A percentile compares a stretch with the other conserved stretches of the same genome.
Conservation (phyloP, 23 tunicate genomes). For the Trididemnum clinides region DNA sequence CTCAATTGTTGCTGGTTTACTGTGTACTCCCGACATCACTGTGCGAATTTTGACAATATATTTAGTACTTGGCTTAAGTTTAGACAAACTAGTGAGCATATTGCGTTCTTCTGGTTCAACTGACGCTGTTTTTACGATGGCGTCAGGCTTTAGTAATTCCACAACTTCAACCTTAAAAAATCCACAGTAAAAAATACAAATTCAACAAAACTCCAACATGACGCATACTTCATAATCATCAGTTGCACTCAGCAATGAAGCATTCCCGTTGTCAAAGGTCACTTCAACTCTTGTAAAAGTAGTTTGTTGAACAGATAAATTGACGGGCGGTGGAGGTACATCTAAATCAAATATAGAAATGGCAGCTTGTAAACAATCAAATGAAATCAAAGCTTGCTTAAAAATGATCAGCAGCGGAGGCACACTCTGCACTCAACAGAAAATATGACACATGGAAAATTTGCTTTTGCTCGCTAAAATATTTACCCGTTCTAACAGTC, state of each 20-base stretch:
- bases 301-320: not conserved
- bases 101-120: not conserved
- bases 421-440: no score
- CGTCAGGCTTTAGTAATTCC: not conserved
- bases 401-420: no score
- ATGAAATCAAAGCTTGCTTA: no score
- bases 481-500: no score
- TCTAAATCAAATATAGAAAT: no score
- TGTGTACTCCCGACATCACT: not conserved
- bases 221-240: not conserved
- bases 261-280: not conserved
- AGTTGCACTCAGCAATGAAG: not conserved
- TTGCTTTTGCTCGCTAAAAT: no score
- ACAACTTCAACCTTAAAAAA: not conserved
- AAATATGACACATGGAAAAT: no score
- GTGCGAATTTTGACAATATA: not conserved
- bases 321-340: conserved; percentile 4
- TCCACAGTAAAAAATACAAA: not conserved
- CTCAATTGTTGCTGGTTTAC: not conserved
- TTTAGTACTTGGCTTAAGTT: not conserved
- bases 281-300: not conserved
- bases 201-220: no score
- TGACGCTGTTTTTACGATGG: no score
- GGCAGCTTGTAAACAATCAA: no score
- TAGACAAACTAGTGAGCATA: not conserved